phyloP scores from a whole-genome alignment of 2,797 vertebrate species.

The Mus caroli region DNA sequence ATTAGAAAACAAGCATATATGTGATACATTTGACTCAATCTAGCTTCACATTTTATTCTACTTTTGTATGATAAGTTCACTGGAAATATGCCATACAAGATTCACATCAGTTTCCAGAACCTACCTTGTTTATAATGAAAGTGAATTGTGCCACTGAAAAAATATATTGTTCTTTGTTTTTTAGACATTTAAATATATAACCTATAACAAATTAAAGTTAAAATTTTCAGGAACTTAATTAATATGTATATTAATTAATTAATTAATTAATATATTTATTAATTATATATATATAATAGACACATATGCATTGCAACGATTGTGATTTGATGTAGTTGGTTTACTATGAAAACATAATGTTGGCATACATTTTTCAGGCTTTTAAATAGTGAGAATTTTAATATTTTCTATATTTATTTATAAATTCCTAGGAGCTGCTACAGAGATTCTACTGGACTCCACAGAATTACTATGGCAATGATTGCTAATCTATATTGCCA shows the following conservation, averaged over 20 bases:
- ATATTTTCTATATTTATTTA: not conserved
- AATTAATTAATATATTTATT: slow-evolving; percentile 15
- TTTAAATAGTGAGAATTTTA: not conserved
- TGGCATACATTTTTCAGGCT: not conserved
- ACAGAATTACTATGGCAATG: not conserved
- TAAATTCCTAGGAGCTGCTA: not conserved
- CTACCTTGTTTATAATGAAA: not conserved
- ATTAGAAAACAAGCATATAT: not conserved
- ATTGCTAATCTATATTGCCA: not conserved
- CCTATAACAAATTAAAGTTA: not conserved
- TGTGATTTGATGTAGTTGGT: not conserved
- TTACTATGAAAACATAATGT: not conserved
- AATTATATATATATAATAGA: too few species aligned
- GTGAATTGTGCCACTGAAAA: not conserved
- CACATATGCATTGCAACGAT: not conserved
- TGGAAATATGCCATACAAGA: not conserved
- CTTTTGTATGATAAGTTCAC: not conserved
- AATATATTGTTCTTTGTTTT: not conserved
- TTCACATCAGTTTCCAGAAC: not conserved
- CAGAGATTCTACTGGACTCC: not conserved
- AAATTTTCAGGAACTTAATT: not conserved
- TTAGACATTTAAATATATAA: not conserved
- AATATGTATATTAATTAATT: not conserved
- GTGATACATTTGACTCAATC: not conserved
- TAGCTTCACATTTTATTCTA: not conserved